Evolutionary conservation across 2,888 invertebrate genomes (phyloP).

Genomic region (Tillus elongatus): DNA sequence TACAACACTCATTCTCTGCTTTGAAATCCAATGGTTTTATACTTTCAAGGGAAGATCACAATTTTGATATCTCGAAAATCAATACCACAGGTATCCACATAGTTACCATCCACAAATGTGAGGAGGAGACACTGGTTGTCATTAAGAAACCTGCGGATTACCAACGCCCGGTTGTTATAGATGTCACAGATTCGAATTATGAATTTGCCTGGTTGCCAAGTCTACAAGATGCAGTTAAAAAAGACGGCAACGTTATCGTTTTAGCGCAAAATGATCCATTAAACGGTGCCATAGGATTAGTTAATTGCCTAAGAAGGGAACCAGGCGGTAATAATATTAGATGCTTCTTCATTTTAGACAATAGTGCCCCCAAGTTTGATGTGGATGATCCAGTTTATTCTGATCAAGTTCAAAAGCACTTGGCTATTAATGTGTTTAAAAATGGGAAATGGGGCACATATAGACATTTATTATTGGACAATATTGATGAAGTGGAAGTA

Average conservation of each 20-base stretch:
- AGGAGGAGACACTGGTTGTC: slow-evolving; percentile 47
- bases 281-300: slow-evolving; percentile 63
- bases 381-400: slow-evolving; percentile 54
- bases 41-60: slow-evolving; percentile 49
- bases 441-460: slow-evolving; percentile 57
- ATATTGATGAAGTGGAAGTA: slow-evolving; percentile 40
- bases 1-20: no score
- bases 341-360: slow-evolving; percentile 51
- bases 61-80: slow-evolving; percentile 41
- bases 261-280: slow-evolving; percentile 53
- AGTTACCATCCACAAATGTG: slow-evolving; percentile 44
- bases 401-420: slow-evolving; percentile 57
- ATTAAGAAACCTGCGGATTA: slow-evolving; percentile 40
- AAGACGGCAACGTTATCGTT: slow-evolving; percentile 52
- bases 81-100: slow-evolving; percentile 43
- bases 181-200: slow-evolving; percentile 40
- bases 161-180: slow-evolving; percentile 43
- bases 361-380: slow-evolving; percentile 55
- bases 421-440: slow-evolving; percentile 68
- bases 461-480: slow-evolving; percentile 61
- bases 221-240: slow-evolving; percentile 33
- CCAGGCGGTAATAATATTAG: slow-evolving; percentile 40
- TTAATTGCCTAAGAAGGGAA: slow-evolving; percentile 60
- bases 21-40: slow-evolving; percentile 54
- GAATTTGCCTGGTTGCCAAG: slow-evolving; percentile 48